phyloP scores from a whole-genome alignment of 2,888 invertebrate species.

The Drosophila aldrichi region DNA sequence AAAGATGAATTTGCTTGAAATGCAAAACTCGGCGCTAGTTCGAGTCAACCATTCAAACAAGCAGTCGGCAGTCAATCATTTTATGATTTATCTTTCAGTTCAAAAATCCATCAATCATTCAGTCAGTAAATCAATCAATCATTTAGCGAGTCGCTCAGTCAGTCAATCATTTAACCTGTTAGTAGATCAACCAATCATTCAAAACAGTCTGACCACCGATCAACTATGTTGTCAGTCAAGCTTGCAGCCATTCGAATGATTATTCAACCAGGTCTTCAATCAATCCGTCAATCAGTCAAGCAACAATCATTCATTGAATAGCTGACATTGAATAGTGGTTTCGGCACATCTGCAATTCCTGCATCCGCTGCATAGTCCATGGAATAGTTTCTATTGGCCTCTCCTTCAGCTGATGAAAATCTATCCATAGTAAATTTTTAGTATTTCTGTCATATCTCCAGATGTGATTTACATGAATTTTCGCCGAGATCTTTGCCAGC shows the following conservation, averaged over 20 bases:
- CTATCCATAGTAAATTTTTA: background rate
- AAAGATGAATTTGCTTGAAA: background rate
- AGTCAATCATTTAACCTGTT: no score
- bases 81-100: no score
- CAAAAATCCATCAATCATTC: no score
- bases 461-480: background rate
- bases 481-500: background rate
- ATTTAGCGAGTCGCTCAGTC: no score
- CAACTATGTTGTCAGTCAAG: no score
- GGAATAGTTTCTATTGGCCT: no score
- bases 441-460: background rate
- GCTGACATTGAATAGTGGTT: no score
- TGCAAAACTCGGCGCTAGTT: background rate
- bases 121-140: no score
- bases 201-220: background rate
- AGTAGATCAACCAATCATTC: background rate
- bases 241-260: no score
- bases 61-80: background rate
- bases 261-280: background rate
- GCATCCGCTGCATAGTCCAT: no score
- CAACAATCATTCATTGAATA: background rate
- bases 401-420: background rate
- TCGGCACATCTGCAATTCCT: background rate
- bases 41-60: no score
- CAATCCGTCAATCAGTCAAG: background rate